Percentiles rank a stretch among this genome's conserved stretches.
phyloP scores from a whole-genome alignment of 2,797 vertebrate species.

The Otolemur crassicaudatus region DNA sequence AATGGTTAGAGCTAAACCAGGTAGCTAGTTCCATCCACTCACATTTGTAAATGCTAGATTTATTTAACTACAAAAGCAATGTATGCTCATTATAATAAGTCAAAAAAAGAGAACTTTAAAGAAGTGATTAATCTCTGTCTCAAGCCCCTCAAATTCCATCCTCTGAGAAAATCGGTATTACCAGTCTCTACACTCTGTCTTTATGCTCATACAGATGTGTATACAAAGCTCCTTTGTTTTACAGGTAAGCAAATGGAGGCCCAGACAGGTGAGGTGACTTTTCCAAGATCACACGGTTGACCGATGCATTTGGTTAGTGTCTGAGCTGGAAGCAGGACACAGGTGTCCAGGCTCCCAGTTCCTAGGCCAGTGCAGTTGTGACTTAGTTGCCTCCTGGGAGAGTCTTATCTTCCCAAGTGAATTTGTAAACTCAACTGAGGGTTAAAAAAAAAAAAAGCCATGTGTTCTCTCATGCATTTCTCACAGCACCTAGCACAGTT shows the following conservation, averaged over 20 bases:
- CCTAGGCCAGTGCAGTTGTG: not conserved
- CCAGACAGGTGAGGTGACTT: not conserved
- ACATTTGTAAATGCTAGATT: slow-evolving; percentile 54
- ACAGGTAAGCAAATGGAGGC: slow-evolving; percentile 27
- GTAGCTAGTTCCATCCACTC: slow-evolving; percentile 17
- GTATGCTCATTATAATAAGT: slow-evolving; percentile 53
- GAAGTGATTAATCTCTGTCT: slow-evolving; percentile 3
- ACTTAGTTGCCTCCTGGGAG: slow-evolving; percentile 40
- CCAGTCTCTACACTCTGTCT: not conserved
- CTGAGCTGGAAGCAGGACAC: not conserved
- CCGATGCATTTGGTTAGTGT: not conserved
- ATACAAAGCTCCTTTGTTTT: not conserved
- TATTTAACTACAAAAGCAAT: slow-evolving; percentile 47
- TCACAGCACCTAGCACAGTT: slow-evolving; percentile 69
- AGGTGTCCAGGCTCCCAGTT: slow-evolving; percentile 4
- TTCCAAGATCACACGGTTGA: slow-evolving; percentile 43
- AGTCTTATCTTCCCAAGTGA: slow-evolving; percentile 54
- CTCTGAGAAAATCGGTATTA: slow-evolving; percentile 12
- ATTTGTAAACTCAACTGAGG: slow-evolving; percentile 47
- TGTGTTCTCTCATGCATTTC: slow-evolving; percentile 63
- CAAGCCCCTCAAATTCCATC: not conserved
- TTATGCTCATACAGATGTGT: not conserved
- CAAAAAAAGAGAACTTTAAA: slow-evolving; percentile 51
- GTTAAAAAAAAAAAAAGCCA: not conserved
- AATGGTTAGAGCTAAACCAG: not conserved